These are phyloP conservation scores for Platycheirus albimanus DNA, from an alignment of 2,888 invertebrate genomes.

Conservation along the genomic window DNA sequence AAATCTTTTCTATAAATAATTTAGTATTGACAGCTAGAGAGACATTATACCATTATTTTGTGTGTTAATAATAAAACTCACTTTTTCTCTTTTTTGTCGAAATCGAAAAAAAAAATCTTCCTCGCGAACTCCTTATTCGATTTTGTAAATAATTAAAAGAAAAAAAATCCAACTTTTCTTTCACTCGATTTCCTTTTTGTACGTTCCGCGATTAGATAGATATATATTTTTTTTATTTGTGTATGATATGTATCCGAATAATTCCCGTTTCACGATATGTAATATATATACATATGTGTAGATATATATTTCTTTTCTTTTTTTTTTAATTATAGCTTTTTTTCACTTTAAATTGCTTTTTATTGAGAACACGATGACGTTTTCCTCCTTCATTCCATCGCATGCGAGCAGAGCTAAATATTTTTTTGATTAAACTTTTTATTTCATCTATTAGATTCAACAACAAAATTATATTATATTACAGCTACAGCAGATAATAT, in stretches of 20 bases:
- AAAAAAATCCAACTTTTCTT: slow-evolving; percentile 49
- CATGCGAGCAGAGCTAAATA: slow-evolving; percentile 40
- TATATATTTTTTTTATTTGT: slow-evolving; percentile 50
- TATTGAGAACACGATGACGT: slow-evolving; percentile 58
- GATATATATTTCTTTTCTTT: no score
- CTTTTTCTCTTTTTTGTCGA: slow-evolving; percentile 24
- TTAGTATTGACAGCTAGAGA: slow-evolving; percentile 23
- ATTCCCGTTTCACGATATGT: slow-evolving; percentile 70
- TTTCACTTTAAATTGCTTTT: slow-evolving; percentile 61
- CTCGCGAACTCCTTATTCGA: slow-evolving; percentile 49
- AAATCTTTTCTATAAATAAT: slow-evolving; percentile 53
- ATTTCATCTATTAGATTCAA: slow-evolving; percentile 54
- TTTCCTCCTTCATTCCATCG: slow-evolving; percentile 44
- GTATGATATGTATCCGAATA: slow-evolving; percentile 68
- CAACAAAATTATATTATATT: slow-evolving; percentile 42
- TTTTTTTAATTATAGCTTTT: slow-evolving; percentile 41
- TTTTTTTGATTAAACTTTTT: slow-evolving; percentile 5
- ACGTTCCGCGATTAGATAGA: slow-evolving; percentile 66
- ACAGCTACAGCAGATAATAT: slow-evolving; percentile 54
- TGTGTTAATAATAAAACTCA: slow-evolving; percentile 45
- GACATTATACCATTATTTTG: slow-evolving; percentile 4
- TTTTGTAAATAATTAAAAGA: slow-evolving; percentile 41
- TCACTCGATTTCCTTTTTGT: slow-evolving; percentile 53
- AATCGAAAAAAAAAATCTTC: slow-evolving; percentile 24
- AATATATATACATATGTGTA: no score